A percentile compares a stretch with the other conserved stretches of the same genome.
These are phyloP conservation scores for Stomatorhinus ivindoensis DNA, from an alignment of 2,113 vertebrate species.

Conservation along the genomic window DNA sequence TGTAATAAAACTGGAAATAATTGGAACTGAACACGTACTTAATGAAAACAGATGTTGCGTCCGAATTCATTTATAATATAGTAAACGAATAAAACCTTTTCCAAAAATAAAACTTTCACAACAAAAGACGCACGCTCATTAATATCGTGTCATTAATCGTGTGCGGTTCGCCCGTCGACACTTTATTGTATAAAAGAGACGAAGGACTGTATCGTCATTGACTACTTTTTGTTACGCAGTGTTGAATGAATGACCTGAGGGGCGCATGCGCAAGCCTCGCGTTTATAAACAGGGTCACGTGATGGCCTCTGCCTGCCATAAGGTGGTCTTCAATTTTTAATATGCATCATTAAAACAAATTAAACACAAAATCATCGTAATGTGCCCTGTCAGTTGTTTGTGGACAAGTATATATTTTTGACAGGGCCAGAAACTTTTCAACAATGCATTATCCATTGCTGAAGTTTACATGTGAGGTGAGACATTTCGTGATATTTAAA, in stretches of 20 bases:
- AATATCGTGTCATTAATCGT: not conserved
- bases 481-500: too few relatives aligned
- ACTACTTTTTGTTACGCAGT: slow-evolving; percentile 71
- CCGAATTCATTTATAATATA: not conserved
- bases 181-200: not conserved
- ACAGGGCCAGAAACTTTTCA: not conserved
- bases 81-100: not conserved
- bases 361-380: not conserved
- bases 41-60: not conserved
- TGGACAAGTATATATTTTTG: not conserved
- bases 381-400: not conserved
- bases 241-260: slow-evolving; percentile 85
- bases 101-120: not conserved
- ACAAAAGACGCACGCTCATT: not conserved
- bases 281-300: slow-evolving; percentile 90
- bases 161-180: not conserved
- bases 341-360: not conserved
- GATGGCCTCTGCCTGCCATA: slow-evolving; percentile 40
- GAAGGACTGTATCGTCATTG: slow-evolving; percentile 16
- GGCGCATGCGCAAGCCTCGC: slow-evolving; percentile 72
- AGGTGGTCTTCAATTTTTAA: slow-evolving; percentile 24
- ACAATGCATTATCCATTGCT: not conserved
- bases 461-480: not conserved
- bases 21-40: not conserved
- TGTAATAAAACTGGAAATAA: not conserved